A percentile compares a stretch with the other conserved stretches of the same genome.
phyloP scores from a whole-genome alignment of 2,113 vertebrate species.

The Oceanites oceanicus region DNA sequence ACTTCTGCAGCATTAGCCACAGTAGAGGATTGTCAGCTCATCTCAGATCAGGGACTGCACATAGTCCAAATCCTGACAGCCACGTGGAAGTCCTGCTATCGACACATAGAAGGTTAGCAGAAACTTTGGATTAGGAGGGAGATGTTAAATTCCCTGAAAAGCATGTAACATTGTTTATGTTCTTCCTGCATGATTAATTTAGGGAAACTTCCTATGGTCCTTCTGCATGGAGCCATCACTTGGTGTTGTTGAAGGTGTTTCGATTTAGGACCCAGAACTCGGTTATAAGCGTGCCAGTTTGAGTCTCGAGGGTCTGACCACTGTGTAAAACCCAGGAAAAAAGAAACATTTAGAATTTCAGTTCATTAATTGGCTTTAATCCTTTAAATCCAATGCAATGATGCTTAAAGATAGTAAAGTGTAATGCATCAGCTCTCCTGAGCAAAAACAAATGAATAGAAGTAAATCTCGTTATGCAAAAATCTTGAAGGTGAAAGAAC shows the following conservation, averaged over 20 bases:
- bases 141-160: neutral
- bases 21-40: neutral
- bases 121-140: neutral
- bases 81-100: neutral
- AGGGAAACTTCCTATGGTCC: neutral
- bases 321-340: neutral
- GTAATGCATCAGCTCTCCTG: neutral
- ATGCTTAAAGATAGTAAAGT: neutral
- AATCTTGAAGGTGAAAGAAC: slow-evolving; percentile 22
- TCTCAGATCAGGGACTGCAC: neutral
- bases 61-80: neutral
- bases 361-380: neutral
- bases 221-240: neutral
- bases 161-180: neutral
- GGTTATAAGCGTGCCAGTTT: neutral
- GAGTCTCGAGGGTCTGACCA: neutral
- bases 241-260: neutral
- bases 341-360: neutral
- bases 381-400: neutral
- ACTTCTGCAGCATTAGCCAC: neutral
- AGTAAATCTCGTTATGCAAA: slow-evolving; percentile 26
- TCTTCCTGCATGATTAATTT: neutral
- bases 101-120: neutral
- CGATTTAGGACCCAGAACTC: neutral
- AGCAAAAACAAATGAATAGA: neutral